These are phyloP conservation scores for Nephrotoma appendiculata DNA, from an alignment of 2,888 invertebrate species.

Conservation along the genomic window DNA sequence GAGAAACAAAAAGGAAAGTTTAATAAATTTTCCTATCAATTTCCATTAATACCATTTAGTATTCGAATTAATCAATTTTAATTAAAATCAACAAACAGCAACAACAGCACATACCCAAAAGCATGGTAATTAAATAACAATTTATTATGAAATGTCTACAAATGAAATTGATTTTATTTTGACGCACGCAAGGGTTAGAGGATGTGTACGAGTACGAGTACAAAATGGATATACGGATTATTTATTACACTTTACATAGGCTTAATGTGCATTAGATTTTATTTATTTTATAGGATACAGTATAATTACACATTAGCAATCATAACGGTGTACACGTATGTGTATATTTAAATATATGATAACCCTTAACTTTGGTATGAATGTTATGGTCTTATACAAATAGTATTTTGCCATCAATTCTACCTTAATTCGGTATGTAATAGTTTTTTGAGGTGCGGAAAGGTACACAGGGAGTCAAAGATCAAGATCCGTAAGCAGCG, in stretches of 20 bases:
- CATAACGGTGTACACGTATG: no score
- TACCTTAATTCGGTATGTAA: no score
- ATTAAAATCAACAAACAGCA: background rate
- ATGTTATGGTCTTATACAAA: no score
- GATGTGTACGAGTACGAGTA: background rate
- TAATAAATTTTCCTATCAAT: background rate
- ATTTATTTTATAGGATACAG: background rate
- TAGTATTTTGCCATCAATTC: no score
- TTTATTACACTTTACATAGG: background rate
- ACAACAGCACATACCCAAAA: background rate
- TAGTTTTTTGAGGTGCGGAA: no score
- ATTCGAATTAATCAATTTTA: background rate
- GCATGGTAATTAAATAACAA: background rate
- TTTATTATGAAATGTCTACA: background rate
- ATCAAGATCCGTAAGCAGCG: no score
- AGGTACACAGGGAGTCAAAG: no score
- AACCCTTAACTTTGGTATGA: no score
- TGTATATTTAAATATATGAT: no score
- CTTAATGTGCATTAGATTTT: background rate
- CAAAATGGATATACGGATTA: background rate
- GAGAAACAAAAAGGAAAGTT: no score
- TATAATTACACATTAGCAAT: background rate
- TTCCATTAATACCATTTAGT: background rate
- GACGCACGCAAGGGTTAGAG: background rate
- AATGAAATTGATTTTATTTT: background rate